Evolutionary conservation across 2,113 vertebrate genomes (phyloP), one percentile per base, ranked within the genome.

Genomic region (Sceloporus undulatus): DNA sequence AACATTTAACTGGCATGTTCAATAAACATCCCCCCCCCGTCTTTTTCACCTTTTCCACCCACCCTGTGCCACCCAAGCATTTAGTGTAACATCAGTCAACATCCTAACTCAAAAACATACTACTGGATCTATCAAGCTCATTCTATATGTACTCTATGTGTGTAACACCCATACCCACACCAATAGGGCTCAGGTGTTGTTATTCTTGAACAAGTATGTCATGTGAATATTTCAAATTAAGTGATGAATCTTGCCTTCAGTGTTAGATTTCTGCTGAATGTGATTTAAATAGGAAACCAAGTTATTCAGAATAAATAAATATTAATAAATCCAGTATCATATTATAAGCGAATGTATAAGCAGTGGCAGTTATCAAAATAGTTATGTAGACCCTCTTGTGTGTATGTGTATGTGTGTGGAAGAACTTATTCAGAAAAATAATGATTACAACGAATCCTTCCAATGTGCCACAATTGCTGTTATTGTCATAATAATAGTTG

Each of bases 351-450:
- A 89, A 71, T 59, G 74, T 90, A 92, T 91, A 48, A 92, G 76
- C 40, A 91, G 92, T 90, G 87, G 27, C 68, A 73, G 9, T 79
- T 52, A 83, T 87, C 79, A 91, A 92, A 89, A 79, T 84, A 70
- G 65, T 90, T 93, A 62, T 90, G 82, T 92, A 84, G 79, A 84
- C 16, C 74, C 23, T 84, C 18, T 66, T 52, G 75, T 79, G 79
- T 90, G 80, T 52, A 25, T 66, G 52, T 52, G 86, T 89, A 29
- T 68, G 66, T 92, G 88, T 68, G 48, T 48, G 48, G 34, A 34
- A 82, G 89, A 91, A 91, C 62, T 85, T 87, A 87, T 87, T 86
- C 71, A 88, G 18, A 25, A 68, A 68, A 5, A n/a, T n/a, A 8
- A 25, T 68, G 18, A 68, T 68, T 23, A 68, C 21, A 9, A 68